Conservation (phyloP, 2,888 invertebrate genomes). For the Catocala nupta region DNA sequence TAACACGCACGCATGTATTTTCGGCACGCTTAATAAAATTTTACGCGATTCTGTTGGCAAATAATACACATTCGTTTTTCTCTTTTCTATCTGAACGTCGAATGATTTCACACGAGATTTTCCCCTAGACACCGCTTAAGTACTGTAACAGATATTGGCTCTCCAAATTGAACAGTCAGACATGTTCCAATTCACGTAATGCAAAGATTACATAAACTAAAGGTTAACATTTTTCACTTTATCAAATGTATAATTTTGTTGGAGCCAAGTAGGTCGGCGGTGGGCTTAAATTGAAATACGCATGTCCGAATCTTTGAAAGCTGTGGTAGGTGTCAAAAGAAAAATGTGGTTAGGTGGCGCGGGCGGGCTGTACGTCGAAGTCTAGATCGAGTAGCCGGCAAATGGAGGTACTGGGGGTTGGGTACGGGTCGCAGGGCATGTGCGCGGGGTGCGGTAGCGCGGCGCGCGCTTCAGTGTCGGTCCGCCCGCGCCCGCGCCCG, state of each 20-base stretch:
- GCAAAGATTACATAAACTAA: conserved; percentile 25
- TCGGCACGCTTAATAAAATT: conserved; percentile 33
- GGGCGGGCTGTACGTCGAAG: conserved; percentile 60
- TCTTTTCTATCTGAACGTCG: conserved; percentile 17
- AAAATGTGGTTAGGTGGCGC: conserved; percentile 34
- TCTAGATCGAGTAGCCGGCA: conserved; percentile 63
- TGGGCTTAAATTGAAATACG: conserved; percentile 34
- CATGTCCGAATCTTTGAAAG: conserved; percentile 26
- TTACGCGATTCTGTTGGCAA: conserved; percentile 36
- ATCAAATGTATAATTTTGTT: background rate
- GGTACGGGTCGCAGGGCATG: conserved; percentile 50
- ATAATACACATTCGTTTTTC: conserved; percentile 24
- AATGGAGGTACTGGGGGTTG: conserved; percentile 51
- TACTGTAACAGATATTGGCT: background rate
- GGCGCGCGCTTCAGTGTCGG: conserved; percentile 84
- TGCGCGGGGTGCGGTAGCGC: conserved; percentile 65
- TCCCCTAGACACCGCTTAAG: background rate
- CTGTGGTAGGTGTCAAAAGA: conserved; percentile 35
- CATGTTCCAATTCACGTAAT: too few species aligned
- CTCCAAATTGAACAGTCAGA: background rate
- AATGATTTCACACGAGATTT: conserved; percentile 8
- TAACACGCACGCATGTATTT: conserved; percentile 36
- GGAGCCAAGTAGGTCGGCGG: conserved; percentile 24
- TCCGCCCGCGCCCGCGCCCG: conserved; percentile 84
- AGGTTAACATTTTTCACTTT: background rate